phyloP scores from a whole-genome alignment of 2,888 invertebrate genomes.

The Eulithis prunata region DNA sequence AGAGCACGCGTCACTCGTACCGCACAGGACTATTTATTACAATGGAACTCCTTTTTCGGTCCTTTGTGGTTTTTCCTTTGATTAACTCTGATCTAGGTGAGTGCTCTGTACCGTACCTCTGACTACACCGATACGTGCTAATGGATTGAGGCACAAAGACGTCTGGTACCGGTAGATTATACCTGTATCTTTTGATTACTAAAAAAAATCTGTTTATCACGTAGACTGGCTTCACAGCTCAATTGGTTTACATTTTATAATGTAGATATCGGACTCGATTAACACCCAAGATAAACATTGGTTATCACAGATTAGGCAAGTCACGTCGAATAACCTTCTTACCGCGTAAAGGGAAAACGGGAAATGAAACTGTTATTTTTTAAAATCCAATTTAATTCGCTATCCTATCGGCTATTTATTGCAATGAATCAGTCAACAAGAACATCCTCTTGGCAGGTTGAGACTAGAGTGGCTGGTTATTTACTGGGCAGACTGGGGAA shows the following conservation, averaged over 20 bases:
- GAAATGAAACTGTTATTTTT: conserved; percentile 7
- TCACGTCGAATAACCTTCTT: too few species aligned
- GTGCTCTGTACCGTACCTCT: conserved; percentile 49
- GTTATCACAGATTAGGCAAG: too few species aligned
- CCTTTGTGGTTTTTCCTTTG: conserved; percentile 79
- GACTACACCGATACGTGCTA: conserved; percentile 27
- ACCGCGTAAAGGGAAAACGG: too few species aligned
- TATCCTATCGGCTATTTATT: conserved; percentile 46
- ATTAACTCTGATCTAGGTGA: conserved; percentile 84
- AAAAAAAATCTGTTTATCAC: not conserved
- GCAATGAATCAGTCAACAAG: conserved; percentile 39
- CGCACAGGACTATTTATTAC: conserved; percentile 63
- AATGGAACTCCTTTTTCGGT: conserved; percentile 78
- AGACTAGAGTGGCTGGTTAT: conserved; percentile 42
- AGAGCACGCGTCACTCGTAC: conserved; percentile 53
- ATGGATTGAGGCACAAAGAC: conserved; percentile 32
- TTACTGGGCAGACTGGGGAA: conserved; percentile 51
- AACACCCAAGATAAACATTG: too few species aligned
- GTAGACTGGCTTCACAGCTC: too few species aligned
- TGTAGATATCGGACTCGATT: too few species aligned
- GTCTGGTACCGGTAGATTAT: conserved; percentile 5
- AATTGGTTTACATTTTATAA: too few species aligned
- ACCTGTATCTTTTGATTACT: conserved; percentile 21
- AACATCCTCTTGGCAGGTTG: conserved; percentile 37
- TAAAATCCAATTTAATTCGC: conserved; percentile 47